Conservation (phyloP, 2,888 invertebrate species). For the Endotricha flammealis region DNA sequence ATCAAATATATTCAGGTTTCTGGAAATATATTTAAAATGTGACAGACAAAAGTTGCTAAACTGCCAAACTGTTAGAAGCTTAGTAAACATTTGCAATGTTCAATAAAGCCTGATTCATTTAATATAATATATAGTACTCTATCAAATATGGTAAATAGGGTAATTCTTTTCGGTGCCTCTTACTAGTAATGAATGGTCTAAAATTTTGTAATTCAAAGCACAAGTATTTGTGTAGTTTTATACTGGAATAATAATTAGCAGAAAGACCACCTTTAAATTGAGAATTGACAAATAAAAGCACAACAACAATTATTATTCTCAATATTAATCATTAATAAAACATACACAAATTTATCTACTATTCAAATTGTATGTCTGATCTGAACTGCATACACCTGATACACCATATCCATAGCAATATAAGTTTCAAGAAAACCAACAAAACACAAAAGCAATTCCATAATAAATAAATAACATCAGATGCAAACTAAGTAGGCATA, state of each 20-base stretch:
- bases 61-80: no score
- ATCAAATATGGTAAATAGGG: background rate
- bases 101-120: background rate
- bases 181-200: background rate
- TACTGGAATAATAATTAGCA: slow-evolving; percentile 20
- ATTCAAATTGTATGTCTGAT: slow-evolving; percentile 36
- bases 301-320: slow-evolving; percentile 32
- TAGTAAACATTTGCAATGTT: background rate
- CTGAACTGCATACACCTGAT: slow-evolving; percentile 36
- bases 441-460: slow-evolving; percentile 68
- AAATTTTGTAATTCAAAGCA: background rate
- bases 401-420: slow-evolving; percentile 37
- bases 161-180: background rate
- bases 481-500: slow-evolving; percentile 58
- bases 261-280: slow-evolving; percentile 26
- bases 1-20: no score
- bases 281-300: slow-evolving; percentile 40
- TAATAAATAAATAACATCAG: slow-evolving; percentile 75
- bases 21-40: no score
- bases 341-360: slow-evolving; percentile 32
- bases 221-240: background rate
- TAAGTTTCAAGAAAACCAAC: slow-evolving; percentile 61
- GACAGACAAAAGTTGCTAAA: no score
- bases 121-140: background rate
- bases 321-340: slow-evolving; percentile 24